phyloP scores from a whole-genome alignment of 1,140 invertebrate genomes.

The Tetramorium simillimum region DNA sequence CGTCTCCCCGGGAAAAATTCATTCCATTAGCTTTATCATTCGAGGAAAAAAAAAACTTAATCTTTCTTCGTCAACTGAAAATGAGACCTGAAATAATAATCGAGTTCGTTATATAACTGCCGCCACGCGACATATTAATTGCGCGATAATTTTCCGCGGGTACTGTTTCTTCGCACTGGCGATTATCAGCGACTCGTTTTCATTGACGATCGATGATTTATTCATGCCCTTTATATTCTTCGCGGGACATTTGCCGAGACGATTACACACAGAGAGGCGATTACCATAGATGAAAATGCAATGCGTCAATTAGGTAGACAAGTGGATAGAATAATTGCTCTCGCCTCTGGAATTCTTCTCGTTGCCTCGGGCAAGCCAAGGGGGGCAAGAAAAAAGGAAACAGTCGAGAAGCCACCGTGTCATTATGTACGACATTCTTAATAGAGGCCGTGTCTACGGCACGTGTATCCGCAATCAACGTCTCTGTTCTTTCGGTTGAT shows the following conservation, averaged over 20 bases:
- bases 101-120: conserved; percentile 7
- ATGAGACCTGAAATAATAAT: neutral
- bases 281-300: conserved; percentile 26
- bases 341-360: conserved; percentile 32
- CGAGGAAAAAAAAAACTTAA: neutral
- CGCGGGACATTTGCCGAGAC: neutral
- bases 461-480: conserved; percentile 27
- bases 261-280: neutral
- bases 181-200: neutral
- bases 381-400: neutral
- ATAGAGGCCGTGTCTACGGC: neutral
- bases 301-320: conserved; percentile 5
- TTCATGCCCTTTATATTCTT: conserved; percentile 7
- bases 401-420: neutral
- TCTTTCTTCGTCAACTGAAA: neutral
- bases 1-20: neutral
- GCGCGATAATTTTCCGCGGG: neutral
- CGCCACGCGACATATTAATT: neutral
- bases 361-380: neutral
- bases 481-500: conserved; percentile 60
- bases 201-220: conserved; percentile 27
- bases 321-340: conserved; percentile 1
- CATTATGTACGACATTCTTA: conserved; percentile 18
- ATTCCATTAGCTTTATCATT: no score
- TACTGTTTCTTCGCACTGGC: neutral